Conservation (phyloP, 1,140 invertebrate species). For the Heliconius himera region DNA sequence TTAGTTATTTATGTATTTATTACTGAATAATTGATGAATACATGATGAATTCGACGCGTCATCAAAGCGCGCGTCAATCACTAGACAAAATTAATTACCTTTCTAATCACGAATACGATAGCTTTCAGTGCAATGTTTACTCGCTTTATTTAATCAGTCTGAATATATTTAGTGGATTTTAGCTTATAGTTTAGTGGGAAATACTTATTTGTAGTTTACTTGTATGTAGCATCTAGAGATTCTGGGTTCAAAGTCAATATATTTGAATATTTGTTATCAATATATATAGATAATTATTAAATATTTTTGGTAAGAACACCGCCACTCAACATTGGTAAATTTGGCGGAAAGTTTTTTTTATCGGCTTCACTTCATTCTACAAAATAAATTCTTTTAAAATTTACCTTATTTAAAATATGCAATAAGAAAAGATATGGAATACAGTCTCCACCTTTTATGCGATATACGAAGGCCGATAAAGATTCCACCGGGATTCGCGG, state of each 20-base stretch:
- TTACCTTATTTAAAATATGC: no score
- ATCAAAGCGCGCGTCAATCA: conserved; percentile 16
- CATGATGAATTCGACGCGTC: conserved; percentile 26
- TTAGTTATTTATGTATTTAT: not conserved
- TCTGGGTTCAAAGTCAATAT: not conserved
- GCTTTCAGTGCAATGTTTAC: conserved; percentile 17
- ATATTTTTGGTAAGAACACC: no score
- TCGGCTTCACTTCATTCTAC: no score
- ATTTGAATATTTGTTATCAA: no score
- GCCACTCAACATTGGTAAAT: no score
- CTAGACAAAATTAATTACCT: conserved; percentile 23
- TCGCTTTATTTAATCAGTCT: not conserved
- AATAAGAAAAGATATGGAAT: no score
- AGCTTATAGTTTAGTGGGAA: not conserved
- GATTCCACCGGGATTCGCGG: no score
- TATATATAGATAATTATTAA: no score
- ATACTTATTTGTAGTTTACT: not conserved
- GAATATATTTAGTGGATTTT: not conserved
- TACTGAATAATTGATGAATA: conserved; percentile 18
- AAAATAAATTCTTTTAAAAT: no score
- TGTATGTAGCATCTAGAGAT: not conserved
- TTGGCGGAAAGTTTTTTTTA: no score
- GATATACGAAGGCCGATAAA: no score
- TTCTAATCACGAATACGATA: conserved; percentile 28
- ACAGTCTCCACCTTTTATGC: no score